Percentiles rank a stretch among this genome's conserved stretches.
These are phyloP conservation scores for Temnothorax nylanderi DNA, from an alignment of 1,140 invertebrate genomes.

Conservation along the genomic window DNA sequence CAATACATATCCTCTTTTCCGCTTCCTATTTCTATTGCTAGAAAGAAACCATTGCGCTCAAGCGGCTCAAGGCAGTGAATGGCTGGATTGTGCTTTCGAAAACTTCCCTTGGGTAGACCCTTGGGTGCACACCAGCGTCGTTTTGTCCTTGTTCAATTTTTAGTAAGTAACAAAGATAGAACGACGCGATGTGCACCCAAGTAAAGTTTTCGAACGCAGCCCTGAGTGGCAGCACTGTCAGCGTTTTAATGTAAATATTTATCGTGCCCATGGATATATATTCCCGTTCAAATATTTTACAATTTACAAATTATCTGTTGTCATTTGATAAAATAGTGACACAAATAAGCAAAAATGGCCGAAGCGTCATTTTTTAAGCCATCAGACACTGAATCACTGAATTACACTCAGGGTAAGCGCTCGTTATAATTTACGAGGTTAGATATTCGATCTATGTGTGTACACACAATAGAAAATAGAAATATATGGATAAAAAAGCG, in stretches of 20 bases:
- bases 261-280: neutral
- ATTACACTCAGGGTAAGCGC: conserved; percentile 73
- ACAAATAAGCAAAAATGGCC: conserved; percentile 56
- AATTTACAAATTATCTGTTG: neutral
- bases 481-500: neutral
- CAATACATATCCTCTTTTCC: neutral
- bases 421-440: conserved; percentile 1
- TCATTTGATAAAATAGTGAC: conserved; percentile 17
- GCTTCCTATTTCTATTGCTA: too few relatives aligned
- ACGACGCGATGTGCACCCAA: too few relatives aligned
- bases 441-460: neutral
- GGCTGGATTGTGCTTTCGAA: too few relatives aligned
- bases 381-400: conserved; percentile 67
- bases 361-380: conserved; percentile 71
- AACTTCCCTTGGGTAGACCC: too few relatives aligned
- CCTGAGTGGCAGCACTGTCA: conserved; percentile 16
- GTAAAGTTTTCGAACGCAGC: too few relatives aligned
- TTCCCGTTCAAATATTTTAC: neutral
- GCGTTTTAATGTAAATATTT: conserved; percentile 10
- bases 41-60: too few relatives aligned
- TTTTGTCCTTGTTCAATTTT: too few relatives aligned
- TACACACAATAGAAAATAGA: neutral
- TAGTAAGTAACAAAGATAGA: too few relatives aligned
- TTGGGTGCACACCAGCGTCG: too few relatives aligned
- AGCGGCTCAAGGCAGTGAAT: too few relatives aligned